phyloP scores from a whole-genome alignment of 2,113 vertebrate genomes.

The Verasper variegatus region DNA sequence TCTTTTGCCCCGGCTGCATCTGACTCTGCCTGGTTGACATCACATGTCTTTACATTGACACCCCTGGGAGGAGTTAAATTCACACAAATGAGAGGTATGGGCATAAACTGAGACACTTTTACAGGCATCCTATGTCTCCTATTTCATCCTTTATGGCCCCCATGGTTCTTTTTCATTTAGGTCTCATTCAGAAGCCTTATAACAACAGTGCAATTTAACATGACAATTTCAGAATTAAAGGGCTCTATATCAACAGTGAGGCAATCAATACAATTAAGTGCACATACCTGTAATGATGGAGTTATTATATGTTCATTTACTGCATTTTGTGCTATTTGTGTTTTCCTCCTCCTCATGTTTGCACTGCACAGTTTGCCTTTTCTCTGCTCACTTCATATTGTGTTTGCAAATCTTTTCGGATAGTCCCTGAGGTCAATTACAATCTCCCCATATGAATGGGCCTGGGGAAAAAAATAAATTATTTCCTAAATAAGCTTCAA shows the following conservation, averaged over 20 bases:
- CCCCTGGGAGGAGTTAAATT: conserved; percentile 28
- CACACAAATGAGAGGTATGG: conserved; percentile 19
- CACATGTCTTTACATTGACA: conserved; percentile 33
- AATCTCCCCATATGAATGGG: conserved; percentile 45
- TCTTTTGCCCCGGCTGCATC: background rate
- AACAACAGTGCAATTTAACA: conserved; percentile 44
- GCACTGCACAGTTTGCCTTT: conserved; percentile 4
- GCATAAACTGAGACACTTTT: conserved; percentile 58
- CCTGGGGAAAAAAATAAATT: conserved; percentile 54
- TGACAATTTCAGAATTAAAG: conserved; percentile 39
- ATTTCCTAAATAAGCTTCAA: conserved; percentile 76
- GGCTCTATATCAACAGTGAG: conserved; percentile 7
- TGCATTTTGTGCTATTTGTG: conserved; percentile 17
- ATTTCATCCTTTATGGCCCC: conserved; percentile 58
- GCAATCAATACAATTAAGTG: conserved; percentile 27
- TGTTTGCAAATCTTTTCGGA: conserved; percentile 62
- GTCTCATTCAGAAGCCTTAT: conserved; percentile 58
- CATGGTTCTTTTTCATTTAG: conserved; percentile 62
- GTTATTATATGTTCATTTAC: conserved; percentile 1
- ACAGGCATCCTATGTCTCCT: conserved; percentile 51
- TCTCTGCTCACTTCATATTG: conserved; percentile 32
- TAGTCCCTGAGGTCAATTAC: conserved; percentile 66
- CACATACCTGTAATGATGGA: background rate
- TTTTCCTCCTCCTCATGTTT: conserved; percentile 16
- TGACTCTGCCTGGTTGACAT: background rate